Conservation (phyloP, 2,888 invertebrate genomes). For the Monochamus alternatus region DNA sequence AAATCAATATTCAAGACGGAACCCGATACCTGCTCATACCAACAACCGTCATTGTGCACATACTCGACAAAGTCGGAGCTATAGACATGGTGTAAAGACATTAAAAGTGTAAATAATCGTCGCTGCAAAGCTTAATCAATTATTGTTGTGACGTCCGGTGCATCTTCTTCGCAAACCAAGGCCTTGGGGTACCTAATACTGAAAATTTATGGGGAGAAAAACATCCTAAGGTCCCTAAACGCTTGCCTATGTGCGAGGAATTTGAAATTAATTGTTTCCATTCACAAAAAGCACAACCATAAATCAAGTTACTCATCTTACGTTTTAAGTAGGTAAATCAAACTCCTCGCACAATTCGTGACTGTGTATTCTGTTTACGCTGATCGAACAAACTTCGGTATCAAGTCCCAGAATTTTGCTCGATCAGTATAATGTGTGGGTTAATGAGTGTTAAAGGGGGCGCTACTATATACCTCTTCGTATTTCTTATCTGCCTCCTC, state of each 20-base stretch:
- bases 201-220: conserved; percentile 21
- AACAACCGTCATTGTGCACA: conserved; percentile 13
- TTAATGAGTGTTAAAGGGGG: conserved; percentile 29
- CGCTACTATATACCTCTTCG: conserved; percentile 89
- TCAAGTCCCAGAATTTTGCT: neutral
- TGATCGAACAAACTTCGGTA: neutral
- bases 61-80: neutral
- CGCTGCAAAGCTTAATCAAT: neutral
- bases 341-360: neutral
- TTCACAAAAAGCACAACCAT: neutral
- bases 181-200: conserved; percentile 11
- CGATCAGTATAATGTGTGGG: conserved; percentile 10
- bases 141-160: neutral
- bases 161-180: neutral
- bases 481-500: conserved; percentile 99
- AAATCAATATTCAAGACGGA: neutral
- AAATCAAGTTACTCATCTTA: no score
- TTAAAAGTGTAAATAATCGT: neutral
- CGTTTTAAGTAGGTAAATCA: neutral
- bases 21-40: conserved; percentile 1
- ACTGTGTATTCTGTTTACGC: neutral
- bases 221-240: conserved; percentile 49
- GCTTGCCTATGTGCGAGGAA: neutral
- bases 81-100: neutral
- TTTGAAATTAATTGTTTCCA: neutral